Percentiles rank a stretch among this genome's conserved stretches.
phyloP scores from a whole-genome alignment of 2,113 vertebrate genomes.

The Australoheros scitulus region DNA sequence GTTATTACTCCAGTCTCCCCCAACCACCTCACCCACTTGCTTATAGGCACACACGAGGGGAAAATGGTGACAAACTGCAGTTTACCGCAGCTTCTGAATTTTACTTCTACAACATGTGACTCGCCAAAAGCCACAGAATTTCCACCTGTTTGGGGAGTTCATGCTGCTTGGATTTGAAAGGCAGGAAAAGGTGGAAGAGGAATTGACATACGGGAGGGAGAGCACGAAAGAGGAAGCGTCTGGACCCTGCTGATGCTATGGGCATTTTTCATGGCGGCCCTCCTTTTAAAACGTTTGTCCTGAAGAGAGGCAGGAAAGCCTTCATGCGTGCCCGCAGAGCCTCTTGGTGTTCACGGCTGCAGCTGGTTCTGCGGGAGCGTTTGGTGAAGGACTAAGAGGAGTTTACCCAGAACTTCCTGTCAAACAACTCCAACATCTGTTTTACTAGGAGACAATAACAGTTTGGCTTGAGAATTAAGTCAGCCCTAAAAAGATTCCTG shows the following conservation, averaged over 20 bases:
- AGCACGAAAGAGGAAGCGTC: constrained; percentile 28
- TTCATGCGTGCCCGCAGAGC: background rate
- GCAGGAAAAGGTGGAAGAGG: constrained; percentile 29
- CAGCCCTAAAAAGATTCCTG: background rate
- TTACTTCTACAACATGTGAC: background rate
- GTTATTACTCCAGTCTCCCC: background rate
- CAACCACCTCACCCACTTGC: too few species aligned
- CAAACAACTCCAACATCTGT: constrained; percentile 30
- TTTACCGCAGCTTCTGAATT: background rate
- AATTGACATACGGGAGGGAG: background rate
- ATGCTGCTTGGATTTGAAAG: constrained; percentile 24
- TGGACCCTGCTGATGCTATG: constrained; percentile 26
- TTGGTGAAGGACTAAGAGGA: background rate
- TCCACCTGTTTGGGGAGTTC: constrained; percentile 25
- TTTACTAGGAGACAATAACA: background rate
- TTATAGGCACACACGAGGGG: background rate
- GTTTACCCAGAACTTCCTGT: constrained; percentile 51
- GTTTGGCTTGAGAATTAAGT: background rate
- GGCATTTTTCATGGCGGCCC: constrained; percentile 55
- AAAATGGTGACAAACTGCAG: background rate
- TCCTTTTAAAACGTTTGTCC: constrained; percentile 37
- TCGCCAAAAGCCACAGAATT: constrained; percentile 1
- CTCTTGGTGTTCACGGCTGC: background rate
- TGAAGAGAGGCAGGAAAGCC: constrained; percentile 41
- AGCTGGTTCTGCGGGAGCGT: constrained; percentile 18